Percentiles rank a stretch among this genome's conserved stretches.
phyloP scores from a whole-genome alignment of 2,888 invertebrate species.

The Herminia tarsipennalis region DNA sequence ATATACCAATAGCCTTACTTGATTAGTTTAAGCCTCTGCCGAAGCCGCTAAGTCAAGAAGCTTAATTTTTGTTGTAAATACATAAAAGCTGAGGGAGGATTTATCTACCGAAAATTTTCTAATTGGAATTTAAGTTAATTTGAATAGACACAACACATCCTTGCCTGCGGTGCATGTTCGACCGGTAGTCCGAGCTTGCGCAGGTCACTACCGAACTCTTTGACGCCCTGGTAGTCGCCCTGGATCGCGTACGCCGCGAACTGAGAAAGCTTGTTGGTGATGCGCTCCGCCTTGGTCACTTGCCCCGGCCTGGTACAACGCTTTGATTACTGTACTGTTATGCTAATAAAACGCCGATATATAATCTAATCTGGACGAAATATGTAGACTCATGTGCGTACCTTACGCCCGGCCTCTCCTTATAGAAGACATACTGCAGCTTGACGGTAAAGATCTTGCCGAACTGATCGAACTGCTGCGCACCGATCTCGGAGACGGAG shows the following conservation, averaged over 20 bases:
- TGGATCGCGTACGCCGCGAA: constrained; percentile 97
- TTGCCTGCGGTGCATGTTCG: constrained; percentile 97
- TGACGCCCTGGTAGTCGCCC: constrained; percentile 96
- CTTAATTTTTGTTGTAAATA: too few species aligned
- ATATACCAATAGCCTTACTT: too few species aligned
- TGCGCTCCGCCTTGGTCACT: constrained; percentile 96
- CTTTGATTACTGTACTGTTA: too few species aligned
- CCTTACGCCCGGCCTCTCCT: constrained; percentile 97
- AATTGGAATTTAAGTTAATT: not conserved
- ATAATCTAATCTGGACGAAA: too few species aligned
- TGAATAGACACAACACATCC: not conserved
- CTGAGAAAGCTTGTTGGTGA: constrained; percentile 96
- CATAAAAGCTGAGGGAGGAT: too few species aligned
- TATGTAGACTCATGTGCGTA: too few species aligned
- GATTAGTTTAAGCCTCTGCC: too few species aligned
- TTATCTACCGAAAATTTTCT: not conserved
- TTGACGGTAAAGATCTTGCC: constrained; percentile 99
- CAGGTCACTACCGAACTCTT: constrained; percentile 96
- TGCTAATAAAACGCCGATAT: too few species aligned
- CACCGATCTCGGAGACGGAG: constrained; percentile 96
- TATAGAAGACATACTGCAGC: constrained; percentile 98
- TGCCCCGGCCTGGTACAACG: constrained; percentile 91
- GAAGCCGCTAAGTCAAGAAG: too few species aligned
- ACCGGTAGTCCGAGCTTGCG: constrained; percentile 97
- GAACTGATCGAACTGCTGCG: constrained; percentile 99